Base-by-base conservation (phyloP, 2,113 vertebrate genomes). In the Ageneiosus marmoratus region DNA sequence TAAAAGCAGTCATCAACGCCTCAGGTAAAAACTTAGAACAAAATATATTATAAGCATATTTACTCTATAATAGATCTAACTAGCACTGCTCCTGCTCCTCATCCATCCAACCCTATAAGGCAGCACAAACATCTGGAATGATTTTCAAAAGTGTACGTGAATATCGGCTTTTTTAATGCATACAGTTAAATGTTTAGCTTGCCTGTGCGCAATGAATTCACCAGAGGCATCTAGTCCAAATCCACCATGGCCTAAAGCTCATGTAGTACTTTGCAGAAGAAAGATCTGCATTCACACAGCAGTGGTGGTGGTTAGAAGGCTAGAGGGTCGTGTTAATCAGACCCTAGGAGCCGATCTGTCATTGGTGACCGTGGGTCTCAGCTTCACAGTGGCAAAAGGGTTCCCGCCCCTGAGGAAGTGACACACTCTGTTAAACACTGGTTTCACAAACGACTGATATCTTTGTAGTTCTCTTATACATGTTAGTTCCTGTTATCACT, bases 331-430 rank as follows among this genome's bases (percentile, higher is more conserved):
- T 27, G 22, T n/a, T 46, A 15, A 92, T 93, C 93, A 94, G 85
- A 99, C 93, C 62, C 92, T 80, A 0, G 97, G 97, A 0, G 96
- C 97, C 0, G 98, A 99, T 86, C 98, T 95, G 89, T 99, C 98
- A 1, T 99, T 98, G 9, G 98, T 99, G 72, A 98, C 94, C 0
- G 98, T 99, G 2, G 97, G 97, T 83, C 97, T 95, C 82, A 99
- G 96, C 60, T 97, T 94, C 90, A 99, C 95, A 0, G 96, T 96
- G 37, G 95, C 93, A 86, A 99, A 99, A 24, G 98, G 98, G 83
- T 99, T 99, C 86, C 97, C 97, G 85, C 96, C 97, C 55, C 98
- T 99, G 91, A 44, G 15, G 90, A 87, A 12, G 74, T 22, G 20
- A 81, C 50, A 53, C n/a, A 60, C 8, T 22, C 8, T 6, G 65